A percentile compares a stretch with the other conserved stretches of the same genome.
Conservation (phyloP, 2,888 invertebrate genomes). For the Tetranychus truncatus region DNA sequence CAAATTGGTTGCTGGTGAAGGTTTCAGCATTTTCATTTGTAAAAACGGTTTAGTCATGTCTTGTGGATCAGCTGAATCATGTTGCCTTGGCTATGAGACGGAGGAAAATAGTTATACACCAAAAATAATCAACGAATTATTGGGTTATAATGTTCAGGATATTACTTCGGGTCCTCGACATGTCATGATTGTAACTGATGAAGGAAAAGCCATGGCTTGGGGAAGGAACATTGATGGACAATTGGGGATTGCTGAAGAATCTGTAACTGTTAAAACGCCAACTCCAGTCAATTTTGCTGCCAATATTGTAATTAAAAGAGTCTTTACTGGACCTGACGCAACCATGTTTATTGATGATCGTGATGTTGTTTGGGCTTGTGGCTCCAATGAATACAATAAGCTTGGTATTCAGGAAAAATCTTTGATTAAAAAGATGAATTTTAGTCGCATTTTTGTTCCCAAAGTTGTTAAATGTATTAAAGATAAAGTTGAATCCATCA, state of each 20-base stretch:
- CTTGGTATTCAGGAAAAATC: conserved; percentile 40
- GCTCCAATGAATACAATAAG: conserved; percentile 45
- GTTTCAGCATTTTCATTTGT: conserved; percentile 48
- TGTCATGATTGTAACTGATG: conserved; percentile 43
- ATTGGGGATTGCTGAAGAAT: conserved; percentile 40
- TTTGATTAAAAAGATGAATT: conserved; percentile 5
- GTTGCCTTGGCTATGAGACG: conserved; percentile 47
- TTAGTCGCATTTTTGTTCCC: background rate
- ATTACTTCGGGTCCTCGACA: conserved; percentile 46
- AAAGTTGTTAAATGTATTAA: background rate
- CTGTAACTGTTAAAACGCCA: conserved; percentile 31
- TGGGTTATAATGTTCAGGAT: conserved; percentile 42
- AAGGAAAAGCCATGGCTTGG: conserved; percentile 48
- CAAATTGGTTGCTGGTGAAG: conserved; percentile 44
- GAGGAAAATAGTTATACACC: conserved; percentile 41
- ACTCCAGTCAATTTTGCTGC: conserved; percentile 36
- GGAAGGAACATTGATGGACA: conserved; percentile 44
- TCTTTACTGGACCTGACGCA: conserved; percentile 45
- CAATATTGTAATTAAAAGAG: conserved; percentile 37
- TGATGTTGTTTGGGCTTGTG: conserved; percentile 45
- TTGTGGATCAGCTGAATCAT: conserved; percentile 46
- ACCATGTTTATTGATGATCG: conserved; percentile 43
- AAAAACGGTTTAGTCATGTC: conserved; percentile 49
- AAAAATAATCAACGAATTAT: conserved; percentile 39
- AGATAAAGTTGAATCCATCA: background rate